Conservation (phyloP, 2,113 vertebrate species). For the Athene noctua region DNA sequence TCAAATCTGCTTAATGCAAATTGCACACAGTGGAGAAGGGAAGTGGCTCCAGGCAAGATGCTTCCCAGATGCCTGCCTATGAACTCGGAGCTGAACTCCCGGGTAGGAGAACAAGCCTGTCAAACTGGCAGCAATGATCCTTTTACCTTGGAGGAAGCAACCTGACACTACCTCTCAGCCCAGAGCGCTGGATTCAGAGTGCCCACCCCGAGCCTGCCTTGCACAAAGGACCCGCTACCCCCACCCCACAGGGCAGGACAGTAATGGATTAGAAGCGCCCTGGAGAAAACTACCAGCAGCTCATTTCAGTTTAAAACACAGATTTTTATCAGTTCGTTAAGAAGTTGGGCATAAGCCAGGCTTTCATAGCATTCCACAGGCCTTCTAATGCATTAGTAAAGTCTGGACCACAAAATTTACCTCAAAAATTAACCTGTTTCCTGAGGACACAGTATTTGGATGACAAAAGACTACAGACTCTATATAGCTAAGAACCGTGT, state of each 20-base stretch:
- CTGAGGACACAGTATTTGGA: neutral
- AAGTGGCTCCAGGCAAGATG: neutral
- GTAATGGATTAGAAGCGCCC: neutral
- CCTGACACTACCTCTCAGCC: neutral
- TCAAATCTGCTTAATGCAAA: neutral
- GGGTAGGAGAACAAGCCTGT: neutral
- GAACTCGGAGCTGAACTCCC: neutral
- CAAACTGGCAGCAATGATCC: neutral
- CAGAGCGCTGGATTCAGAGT: neutral
- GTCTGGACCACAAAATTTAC: neutral
- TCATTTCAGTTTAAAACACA: neutral
- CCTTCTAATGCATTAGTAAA: neutral
- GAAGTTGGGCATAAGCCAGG: neutral
- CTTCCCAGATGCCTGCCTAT: neutral
- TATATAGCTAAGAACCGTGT: neutral
- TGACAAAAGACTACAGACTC: neutral
- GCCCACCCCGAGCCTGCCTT: fast-evolving
- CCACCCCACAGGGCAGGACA: neutral
- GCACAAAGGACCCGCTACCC: neutral
- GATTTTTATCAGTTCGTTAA: neutral
- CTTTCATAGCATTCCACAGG: neutral
- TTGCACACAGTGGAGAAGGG: neutral
- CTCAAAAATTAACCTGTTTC: neutral
- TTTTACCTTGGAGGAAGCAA: neutral
- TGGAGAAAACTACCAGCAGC: neutral